A percentile compares a stretch with the other conserved stretches of the same genome.
Evolutionary conservation across 2,113 vertebrate species (phyloP).

Genomic region (Paradisaea rubra): DNA sequence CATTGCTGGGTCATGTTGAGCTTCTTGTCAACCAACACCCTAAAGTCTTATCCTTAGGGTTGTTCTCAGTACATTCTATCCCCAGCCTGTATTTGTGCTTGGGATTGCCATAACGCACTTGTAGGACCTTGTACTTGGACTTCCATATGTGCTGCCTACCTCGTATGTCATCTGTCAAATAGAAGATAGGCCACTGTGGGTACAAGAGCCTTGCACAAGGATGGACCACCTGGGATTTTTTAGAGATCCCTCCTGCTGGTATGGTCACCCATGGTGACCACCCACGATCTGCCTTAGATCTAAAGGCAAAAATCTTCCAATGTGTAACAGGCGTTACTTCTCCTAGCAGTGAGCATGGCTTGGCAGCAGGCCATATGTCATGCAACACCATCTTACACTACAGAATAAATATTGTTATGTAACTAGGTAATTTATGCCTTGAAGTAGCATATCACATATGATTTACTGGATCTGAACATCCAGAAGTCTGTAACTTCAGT

Average conservation of each 20-base stretch:
- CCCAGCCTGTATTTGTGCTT: background rate
- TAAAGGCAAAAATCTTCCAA: background rate
- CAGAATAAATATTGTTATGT: background rate
- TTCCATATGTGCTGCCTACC: background rate
- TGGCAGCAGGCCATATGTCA: background rate
- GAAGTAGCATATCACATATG: background rate
- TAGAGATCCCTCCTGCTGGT: background rate
- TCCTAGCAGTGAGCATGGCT: background rate
- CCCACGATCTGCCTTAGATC: background rate
- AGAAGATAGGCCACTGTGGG: too few species aligned
- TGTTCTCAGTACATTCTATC: background rate
- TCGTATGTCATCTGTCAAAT: background rate
- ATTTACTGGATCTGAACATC: background rate
- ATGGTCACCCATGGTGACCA: background rate
- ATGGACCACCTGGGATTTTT: background rate
- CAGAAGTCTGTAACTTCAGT: background rate
- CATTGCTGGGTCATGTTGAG: background rate
- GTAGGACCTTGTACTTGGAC: background rate
- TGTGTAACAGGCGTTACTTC: background rate
- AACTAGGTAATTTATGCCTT: background rate
- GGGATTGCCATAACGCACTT: background rate
- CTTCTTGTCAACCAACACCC: background rate
- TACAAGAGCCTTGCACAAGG: background rate
- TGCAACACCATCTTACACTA: background rate
- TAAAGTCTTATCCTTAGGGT: background rate